phyloP scores from a whole-genome alignment of 1,140 invertebrate species.

The Pseudomyrmex flavicornis region DNA sequence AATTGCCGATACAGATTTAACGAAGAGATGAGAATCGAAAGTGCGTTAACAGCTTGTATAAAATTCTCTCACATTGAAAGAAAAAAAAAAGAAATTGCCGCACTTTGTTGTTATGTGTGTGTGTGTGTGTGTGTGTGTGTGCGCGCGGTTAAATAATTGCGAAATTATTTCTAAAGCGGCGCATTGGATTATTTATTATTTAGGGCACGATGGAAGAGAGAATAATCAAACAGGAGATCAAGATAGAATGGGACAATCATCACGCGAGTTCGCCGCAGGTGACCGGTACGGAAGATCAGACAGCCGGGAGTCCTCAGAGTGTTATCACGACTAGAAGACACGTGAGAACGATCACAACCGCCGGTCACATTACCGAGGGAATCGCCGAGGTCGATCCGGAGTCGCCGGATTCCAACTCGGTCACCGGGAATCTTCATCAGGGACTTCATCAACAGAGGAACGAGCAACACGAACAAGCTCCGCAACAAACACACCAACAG shows the following conservation, averaged over 20 bases:
- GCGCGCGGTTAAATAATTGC: background rate
- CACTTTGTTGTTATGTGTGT: background rate
- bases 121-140: too few species aligned
- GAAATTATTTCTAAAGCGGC: background rate
- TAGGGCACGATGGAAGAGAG: conserved; percentile 83
- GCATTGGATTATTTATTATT: background rate
- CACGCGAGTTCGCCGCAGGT: conserved; percentile 74
- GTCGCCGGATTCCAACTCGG: conserved; percentile 77
- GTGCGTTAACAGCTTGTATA: background rate
- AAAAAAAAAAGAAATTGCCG: background rate
- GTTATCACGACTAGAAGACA: conserved; percentile 86
- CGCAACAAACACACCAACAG: conserved; percentile 63
- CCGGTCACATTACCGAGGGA: conserved; percentile 86
- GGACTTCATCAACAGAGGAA: conserved; percentile 74
- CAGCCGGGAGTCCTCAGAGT: conserved; percentile 70
- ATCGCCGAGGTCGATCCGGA: conserved; percentile 79
- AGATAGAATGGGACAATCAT: conserved; percentile 82
- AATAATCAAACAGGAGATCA: conserved; percentile 81
- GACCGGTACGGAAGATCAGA: conserved; percentile 58
- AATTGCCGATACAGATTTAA: background rate
- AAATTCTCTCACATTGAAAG: background rate
- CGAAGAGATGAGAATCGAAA: background rate
- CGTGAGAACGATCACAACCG: conserved; percentile 87
- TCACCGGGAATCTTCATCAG: conserved; percentile 71
- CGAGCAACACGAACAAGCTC: conserved; percentile 63